Evolutionary conservation across 2,113 vertebrate genomes (phyloP).

Genomic region (Gnathochromis pfefferi): DNA sequence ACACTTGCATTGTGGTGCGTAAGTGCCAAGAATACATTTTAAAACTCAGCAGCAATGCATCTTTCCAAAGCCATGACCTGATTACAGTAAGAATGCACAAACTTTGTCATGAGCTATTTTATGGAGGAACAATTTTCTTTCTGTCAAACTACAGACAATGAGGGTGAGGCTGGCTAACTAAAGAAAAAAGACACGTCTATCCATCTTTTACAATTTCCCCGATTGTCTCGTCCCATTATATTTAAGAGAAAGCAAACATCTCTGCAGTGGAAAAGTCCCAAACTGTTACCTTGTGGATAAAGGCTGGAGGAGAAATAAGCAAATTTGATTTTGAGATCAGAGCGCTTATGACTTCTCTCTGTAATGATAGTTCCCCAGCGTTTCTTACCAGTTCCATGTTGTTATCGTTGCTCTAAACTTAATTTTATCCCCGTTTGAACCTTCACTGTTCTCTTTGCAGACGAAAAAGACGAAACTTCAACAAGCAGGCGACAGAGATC

Average conservation of each 20-base stretch:
- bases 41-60: neutral
- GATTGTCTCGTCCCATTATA: neutral
- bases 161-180: neutral
- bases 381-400: neutral
- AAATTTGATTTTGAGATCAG: neutral
- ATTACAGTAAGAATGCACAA: neutral
- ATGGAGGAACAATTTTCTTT: neutral
- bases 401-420: neutral
- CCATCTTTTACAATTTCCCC: neutral
- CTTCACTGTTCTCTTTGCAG: constrained; percentile 53
- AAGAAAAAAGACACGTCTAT: neutral
- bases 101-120: neutral
- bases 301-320: neutral
- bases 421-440: neutral
- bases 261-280: neutral
- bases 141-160: neutral
- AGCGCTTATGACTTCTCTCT: neutral
- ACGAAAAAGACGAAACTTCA: constrained; percentile 98
- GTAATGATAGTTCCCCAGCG: neutral
- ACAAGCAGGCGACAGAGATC: constrained; percentile 98
- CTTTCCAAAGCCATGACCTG: neutral
- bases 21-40: neutral
- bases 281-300: neutral
- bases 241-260: neutral
- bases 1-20: neutral